Base-by-base conservation (phyloP, 2,797 vertebrate species). In the Hoplostethus mediterraneus region DNA sequence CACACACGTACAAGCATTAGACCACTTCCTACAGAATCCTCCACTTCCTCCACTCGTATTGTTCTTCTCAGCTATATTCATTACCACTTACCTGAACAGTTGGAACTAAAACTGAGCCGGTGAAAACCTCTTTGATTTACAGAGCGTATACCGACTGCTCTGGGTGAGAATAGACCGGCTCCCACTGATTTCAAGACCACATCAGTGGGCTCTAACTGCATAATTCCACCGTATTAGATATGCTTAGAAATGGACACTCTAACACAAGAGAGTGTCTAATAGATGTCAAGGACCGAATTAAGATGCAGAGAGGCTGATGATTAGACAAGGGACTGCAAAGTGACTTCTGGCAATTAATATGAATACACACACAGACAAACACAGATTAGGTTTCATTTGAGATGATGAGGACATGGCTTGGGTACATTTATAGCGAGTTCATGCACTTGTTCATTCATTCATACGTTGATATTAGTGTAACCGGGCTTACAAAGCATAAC, bases 261-360 rank as follows among this genome's bases (percentile, higher is more conserved):
- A 51, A 52, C 63, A 66, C 66, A 74, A 74, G 73, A 82, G 59
- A 75, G 67, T 53, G 65, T 74, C 67, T 85, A 85, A 89, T 86
- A 73, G 78, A 75, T 84, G 87, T 85, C 67, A 75, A 85, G 86
- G 60, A 73, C 65, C 28, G 40, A 90, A 92, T 92, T 87, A 87
- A 90, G 84, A 87, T 71, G 84, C 86, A 71, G 59, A 56, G 52
- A 21, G 21, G 83, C 80, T 81, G 83, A 83, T 89, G 85, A 92
- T 92, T 86, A 90, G 84, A 90, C 83, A 85, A 68, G 88, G 86
- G 89, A 88, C 77, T 73, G 75, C 70, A 85, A 86, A 87, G 65
- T 83, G 81, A 90, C 85, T 92, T 86, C 71, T 71, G 77, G 87
- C 67, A 44, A 78, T 84, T 36, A 77, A 72, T 78, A 80, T 30